phyloP scores from a whole-genome alignment of 2,888 invertebrate species.

The Smittia aterrima region DNA sequence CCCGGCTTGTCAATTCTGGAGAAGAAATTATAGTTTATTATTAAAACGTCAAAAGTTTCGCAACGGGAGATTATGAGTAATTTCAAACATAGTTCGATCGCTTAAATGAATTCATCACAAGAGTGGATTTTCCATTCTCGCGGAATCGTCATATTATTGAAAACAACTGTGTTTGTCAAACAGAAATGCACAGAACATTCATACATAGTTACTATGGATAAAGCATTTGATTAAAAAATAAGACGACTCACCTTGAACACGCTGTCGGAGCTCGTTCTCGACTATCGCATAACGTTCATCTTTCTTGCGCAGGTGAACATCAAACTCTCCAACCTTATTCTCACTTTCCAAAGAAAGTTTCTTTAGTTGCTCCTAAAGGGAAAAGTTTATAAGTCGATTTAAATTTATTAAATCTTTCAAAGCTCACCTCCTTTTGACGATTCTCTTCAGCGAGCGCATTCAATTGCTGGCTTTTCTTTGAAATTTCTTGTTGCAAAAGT shows the following conservation, averaged over 20 bases:
- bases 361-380: conserved; percentile 48
- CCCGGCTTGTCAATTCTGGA: conserved; percentile 26
- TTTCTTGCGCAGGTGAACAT: conserved; percentile 26
- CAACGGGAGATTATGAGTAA: background rate
- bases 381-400: background rate
- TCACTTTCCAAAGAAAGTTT: conserved; percentile 47
- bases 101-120: background rate
- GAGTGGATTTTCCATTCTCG: conserved; percentile 17
- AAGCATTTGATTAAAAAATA: background rate
- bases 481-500: conserved; percentile 49
- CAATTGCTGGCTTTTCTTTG: conserved; percentile 47
- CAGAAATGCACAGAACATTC: background rate
- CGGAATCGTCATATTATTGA: background rate
- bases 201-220: too few relatives aligned
- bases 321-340: conserved; percentile 35
- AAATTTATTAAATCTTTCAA: too few relatives aligned
- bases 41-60: background rate
- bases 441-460: background rate
- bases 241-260: conserved; percentile 29
- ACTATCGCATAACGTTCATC: conserved; percentile 13
- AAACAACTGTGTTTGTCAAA: background rate
- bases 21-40: background rate
- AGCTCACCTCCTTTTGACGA: conserved; percentile 27
- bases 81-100: background rate
- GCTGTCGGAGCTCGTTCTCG: conserved; percentile 28